Evolutionary conservation across 2,888 invertebrate genomes (phyloP).

Genomic region (Cartodere bifasciata): DNA sequence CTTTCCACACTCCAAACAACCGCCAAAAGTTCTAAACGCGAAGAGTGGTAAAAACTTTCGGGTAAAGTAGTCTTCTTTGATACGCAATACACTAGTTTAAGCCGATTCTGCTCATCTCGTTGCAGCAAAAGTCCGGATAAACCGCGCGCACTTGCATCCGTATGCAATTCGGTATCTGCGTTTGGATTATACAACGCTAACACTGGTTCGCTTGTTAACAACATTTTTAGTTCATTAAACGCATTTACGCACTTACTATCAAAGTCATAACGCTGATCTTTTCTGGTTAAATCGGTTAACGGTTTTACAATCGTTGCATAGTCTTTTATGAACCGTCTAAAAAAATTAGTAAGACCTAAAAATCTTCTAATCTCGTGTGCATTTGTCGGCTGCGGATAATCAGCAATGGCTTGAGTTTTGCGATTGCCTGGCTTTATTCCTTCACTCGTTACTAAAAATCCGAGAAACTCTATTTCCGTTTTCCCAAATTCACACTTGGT

Average conservation of each 20-base stretch:
- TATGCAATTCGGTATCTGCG: constrained; percentile 15
- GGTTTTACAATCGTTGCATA: constrained; percentile 20
- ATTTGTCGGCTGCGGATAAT: constrained; percentile 13
- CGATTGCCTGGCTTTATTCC: constrained; percentile 11
- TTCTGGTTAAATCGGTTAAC: constrained; percentile 18
- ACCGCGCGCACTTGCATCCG: constrained; percentile 15
- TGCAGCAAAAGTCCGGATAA: constrained; percentile 21
- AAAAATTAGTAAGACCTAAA: constrained; percentile 16
- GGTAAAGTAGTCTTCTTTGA: constrained; percentile 17
- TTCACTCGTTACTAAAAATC: constrained; percentile 10
- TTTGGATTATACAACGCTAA: constrained; percentile 13
- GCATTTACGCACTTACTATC: constrained; percentile 6
- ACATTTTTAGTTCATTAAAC: constrained; percentile 12
- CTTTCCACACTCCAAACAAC: constrained; percentile 19
- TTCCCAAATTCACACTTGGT: constrained; percentile 22
- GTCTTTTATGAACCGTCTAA: constrained; percentile 15
- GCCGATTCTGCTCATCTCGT: constrained; percentile 13
- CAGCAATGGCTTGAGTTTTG: constrained; percentile 11
- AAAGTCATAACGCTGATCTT: constrained; percentile 13
- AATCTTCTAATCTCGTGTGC: constrained; percentile 16
- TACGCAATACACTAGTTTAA: constrained; percentile 19
- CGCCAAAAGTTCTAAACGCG: constrained; percentile 19
- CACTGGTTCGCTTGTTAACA: constrained; percentile 11
- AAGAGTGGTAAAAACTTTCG: constrained; percentile 19
- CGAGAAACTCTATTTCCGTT: constrained; percentile 12